A percentile compares a stretch with the other conserved stretches of the same genome.
phyloP scores from a whole-genome alignment of 1,140 invertebrate species.

The Euura saliciscinereae region DNA sequence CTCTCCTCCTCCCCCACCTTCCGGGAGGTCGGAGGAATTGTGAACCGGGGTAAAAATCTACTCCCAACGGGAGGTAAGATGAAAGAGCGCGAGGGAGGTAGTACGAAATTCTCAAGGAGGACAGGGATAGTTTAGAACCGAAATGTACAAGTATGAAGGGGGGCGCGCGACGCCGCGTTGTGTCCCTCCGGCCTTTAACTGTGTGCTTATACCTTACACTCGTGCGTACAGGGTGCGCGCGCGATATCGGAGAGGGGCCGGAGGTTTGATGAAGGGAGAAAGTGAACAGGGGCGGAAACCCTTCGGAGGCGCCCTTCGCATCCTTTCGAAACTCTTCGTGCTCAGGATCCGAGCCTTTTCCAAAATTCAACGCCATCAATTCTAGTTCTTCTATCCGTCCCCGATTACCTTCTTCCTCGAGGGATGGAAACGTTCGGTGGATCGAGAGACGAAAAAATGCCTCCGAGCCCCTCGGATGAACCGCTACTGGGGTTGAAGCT shows the following conservation, averaged over 20 bases:
- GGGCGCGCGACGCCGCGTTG: background rate
- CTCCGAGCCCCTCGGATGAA: background rate
- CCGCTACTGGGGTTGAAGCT: slow-evolving; percentile 51
- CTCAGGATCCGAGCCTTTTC: too few species aligned
- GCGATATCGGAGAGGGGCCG: slow-evolving; percentile 18
- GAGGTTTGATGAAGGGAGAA: slow-evolving; percentile 12
- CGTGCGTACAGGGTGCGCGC: background rate
- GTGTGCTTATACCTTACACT: background rate
- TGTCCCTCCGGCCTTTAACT: background rate
- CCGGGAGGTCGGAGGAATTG: slow-evolving; percentile 38
- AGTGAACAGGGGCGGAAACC: slow-evolving; percentile 14
- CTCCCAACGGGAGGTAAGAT: slow-evolving; percentile 8
- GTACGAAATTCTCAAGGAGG: background rate
- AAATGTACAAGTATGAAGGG: background rate
- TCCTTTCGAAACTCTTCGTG: background rate
- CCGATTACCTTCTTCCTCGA: too few species aligned
- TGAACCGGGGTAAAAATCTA: slow-evolving; percentile 54
- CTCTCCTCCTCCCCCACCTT: slow-evolving; percentile 12
- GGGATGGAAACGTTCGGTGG: too few species aligned
- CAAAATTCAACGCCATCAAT: background rate
- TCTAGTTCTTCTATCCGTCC: background rate
- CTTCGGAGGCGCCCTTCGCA: background rate
- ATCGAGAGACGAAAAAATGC: too few species aligned
- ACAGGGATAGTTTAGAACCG: slow-evolving; percentile 11
- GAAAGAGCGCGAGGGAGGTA: too few species aligned